Conservation (phyloP, 2,113 vertebrate species). For the Australoheros scitulus region DNA sequence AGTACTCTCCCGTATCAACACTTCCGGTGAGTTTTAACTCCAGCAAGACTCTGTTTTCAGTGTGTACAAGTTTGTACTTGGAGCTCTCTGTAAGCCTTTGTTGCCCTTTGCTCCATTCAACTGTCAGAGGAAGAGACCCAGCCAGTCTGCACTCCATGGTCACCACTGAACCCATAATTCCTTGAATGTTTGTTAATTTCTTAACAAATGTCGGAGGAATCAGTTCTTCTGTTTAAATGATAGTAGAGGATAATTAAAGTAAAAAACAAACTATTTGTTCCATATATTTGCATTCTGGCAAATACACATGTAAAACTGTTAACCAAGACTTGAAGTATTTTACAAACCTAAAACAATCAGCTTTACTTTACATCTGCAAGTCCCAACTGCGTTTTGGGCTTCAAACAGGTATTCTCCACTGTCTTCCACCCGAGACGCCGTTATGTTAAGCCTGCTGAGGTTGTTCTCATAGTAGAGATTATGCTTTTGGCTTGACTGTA, state of each 20-base stretch:
- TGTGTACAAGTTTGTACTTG: conserved; percentile 85
- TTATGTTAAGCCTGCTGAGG: conserved; percentile 86
- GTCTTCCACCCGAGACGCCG: conserved; percentile 85
- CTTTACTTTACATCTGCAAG: conserved; percentile 84
- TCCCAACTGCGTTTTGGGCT: conserved; percentile 89
- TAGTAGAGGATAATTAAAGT: conserved; percentile 48
- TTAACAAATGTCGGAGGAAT: conserved; percentile 89
- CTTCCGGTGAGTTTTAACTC: conserved; percentile 84
- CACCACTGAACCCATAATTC: conserved; percentile 84
- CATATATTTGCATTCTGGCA: neutral
- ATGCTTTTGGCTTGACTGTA: conserved; percentile 86
- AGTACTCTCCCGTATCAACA: conserved; percentile 88
- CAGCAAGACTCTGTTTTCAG: conserved; percentile 83
- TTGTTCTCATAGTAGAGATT: conserved; percentile 86
- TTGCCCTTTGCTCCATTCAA: conserved; percentile 91
- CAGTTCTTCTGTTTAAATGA: conserved; percentile 84
- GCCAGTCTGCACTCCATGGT: conserved; percentile 89
- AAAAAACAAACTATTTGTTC: neutral
- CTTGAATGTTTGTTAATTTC: conserved; percentile 88
- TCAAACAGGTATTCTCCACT: conserved; percentile 87
- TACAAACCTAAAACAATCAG: conserved; percentile 90
- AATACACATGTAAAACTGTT: neutral
- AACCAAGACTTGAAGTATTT: neutral
- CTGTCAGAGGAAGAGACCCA: conserved; percentile 87
- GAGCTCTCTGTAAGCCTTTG: conserved; percentile 83